Evolutionary conservation across 2,888 invertebrate genomes (phyloP).

Genomic region (Priocnemis perturbator): DNA sequence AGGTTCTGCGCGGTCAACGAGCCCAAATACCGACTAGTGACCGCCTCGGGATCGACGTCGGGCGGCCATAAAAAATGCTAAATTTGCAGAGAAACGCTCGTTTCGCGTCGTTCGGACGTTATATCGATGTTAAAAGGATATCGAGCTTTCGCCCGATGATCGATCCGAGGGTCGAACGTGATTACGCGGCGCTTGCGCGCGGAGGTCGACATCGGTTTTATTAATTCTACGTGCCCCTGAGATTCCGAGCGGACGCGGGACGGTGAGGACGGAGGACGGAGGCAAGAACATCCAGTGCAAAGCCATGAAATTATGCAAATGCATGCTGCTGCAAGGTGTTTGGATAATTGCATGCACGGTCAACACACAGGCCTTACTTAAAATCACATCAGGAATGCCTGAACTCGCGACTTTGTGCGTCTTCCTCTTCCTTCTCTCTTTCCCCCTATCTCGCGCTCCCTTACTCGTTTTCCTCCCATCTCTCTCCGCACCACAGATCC

Average conservation of each 20-base stretch:
- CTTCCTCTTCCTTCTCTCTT: conserved; percentile 14
- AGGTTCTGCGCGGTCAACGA: too few species aligned
- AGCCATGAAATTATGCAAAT: conserved; percentile 70
- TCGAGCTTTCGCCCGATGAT: neutral
- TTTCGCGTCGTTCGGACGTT: too few species aligned
- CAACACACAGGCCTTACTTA: conserved; percentile 65
- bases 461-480: too few species aligned
- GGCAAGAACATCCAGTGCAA: conserved; percentile 44
- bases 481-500: too few species aligned
- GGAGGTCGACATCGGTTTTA: neutral
- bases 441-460: neutral
- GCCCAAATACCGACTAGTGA: too few species aligned
- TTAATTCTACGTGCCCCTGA: conserved; percentile 9
- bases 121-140: too few species aligned
- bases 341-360: conserved; percentile 66
- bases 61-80: neutral
- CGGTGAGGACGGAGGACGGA: conserved; percentile 4
- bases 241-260: conserved; percentile 22
- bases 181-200: neutral
- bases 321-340: conserved; percentile 64
- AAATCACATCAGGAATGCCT: conserved; percentile 69
- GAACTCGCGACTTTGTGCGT: conserved; percentile 31
- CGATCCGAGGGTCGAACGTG: neutral
- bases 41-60: neutral
- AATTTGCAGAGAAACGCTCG: too few species aligned